Evolutionary conservation across 2,888 invertebrate species (phyloP), one percentile per base, ranked within the genome.

Genomic region (Sesia bembeciformis): DNA sequence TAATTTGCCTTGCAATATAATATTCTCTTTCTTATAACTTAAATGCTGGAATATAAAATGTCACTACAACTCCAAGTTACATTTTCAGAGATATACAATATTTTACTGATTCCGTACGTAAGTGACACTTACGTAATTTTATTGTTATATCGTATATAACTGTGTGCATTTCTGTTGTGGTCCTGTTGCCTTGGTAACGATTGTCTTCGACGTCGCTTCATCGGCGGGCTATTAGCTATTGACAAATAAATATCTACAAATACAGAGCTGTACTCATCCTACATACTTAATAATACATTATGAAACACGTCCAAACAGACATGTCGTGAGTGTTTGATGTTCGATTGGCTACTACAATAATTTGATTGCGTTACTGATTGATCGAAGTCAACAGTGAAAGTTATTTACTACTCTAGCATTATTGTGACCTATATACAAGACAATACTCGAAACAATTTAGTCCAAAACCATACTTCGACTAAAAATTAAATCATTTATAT

Each of bases 121-220:
- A 23, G 23, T 23, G 23, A 23, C 23, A 23, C 23, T 23, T 23
- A 23, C 23, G 23, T 23, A 23, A 23, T 23, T 23, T 23, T 23
- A 23, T 23, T 23, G 23, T 23, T 23, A 1, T 2, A 23, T 23
- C 23, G 23, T 23, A 23, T 23, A 52, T 38, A 49, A 52, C 43
- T 38, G 51, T 56, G 51, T 56, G 56, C 56, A 57, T 55, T 74
- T 76, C 72, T 87, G 85, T 87, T 87, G 85, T 75, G 65, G 67
- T 64, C 66, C 59, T 59, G 87, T 87, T 64, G 66, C 74, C 84
- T 63, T 61, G 84, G 76, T 65, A 67, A 84, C 82, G 74, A 74
- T 79, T 81, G 84, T 87, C 86, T 87, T 85, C 73, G 70, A 76
- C 72, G 72, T 71, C 70, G 76, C 70, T 66, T 79, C 79, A 78